Conservation (phyloP, 2,888 invertebrate species). For the Physocephala rufipes region DNA sequence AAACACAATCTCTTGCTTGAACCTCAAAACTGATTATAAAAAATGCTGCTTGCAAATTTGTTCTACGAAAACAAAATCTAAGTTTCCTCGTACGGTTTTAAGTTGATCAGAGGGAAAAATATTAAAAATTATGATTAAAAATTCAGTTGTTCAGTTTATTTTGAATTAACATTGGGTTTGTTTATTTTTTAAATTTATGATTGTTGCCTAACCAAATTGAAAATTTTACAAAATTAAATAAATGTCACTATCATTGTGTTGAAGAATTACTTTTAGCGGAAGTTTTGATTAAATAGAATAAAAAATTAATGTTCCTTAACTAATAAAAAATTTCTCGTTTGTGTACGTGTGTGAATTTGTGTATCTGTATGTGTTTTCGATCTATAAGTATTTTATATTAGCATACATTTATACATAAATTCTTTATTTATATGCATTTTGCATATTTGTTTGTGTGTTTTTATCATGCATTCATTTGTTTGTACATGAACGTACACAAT, state of each 20-base stretch:
- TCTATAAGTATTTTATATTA: constrained; percentile 28
- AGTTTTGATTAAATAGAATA: neutral
- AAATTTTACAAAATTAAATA: constrained; percentile 52
- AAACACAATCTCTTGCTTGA: too few relatives aligned
- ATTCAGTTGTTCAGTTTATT: neutral
- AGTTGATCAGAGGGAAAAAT: too few relatives aligned
- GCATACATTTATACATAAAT: constrained; percentile 31
- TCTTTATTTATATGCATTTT: constrained; percentile 1
- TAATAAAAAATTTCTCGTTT: constrained; percentile 24
- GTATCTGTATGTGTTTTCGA: neutral
- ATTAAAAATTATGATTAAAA: too few relatives aligned
- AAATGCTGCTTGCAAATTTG: too few relatives aligned
- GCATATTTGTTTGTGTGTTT: constrained; percentile 23
- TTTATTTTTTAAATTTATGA: constrained; percentile 25
- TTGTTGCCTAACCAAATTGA: constrained; percentile 42
- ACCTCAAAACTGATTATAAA: too few relatives aligned
- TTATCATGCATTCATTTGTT: constrained; percentile 25
- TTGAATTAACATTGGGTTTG: constrained; percentile 32
- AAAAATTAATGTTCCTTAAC: constrained; percentile 21
- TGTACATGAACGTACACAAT: neutral
- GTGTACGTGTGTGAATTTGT: constrained; percentile 13
- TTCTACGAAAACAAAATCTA: too few relatives aligned
- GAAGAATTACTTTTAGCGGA: constrained; percentile 15
- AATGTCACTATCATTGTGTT: constrained; percentile 41
- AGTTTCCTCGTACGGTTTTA: too few relatives aligned